Base-by-base conservation (phyloP, 2,797 vertebrate genomes). In the Leptodactylus fallax region DNA sequence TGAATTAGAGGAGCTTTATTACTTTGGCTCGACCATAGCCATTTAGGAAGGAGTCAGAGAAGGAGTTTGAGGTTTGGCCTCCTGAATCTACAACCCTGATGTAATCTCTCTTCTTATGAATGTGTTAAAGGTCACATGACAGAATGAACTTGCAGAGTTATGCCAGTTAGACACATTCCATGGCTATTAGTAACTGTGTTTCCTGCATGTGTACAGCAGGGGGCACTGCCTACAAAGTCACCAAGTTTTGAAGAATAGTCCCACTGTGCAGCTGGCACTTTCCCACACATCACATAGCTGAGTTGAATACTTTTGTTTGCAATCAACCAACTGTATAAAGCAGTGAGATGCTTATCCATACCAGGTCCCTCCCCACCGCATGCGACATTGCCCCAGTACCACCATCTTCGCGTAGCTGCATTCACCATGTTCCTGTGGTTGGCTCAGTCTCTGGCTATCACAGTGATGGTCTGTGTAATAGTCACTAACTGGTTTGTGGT, bases 401-500 rank as follows among this genome's bases (percentile, higher is more conserved):
- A 45, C 10, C 13, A 36, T 47, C 7, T 21, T 19, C 79, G 13
- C 19, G 53, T 53, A 21, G 55, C 60, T 0, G 45, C 58, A 19
- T 8, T 9, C 49, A 16, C 49, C 56, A 85, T 53, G 23, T 79
- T 86, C 67, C 79, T 76, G 23, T 10, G 69, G n/a, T 51, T 91
- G 16, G 79, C 51, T 53, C 89, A 87, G 78, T 80, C 81, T 23
- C 23, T 89, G 10, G 90, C 88, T 9, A 13, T 90, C 8, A 84
- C 81, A 0, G 81, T 90, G 19, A 85, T 90, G 58, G 81, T 90
- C 17, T 84, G 63, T 27, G 80, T 90, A 9, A 87, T 90, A 8
- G 60, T 90, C 21, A 80, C 85, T 23, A 90, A 90, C 71, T 90
- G 85, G 60, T 11, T 90, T 9, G 84, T 90, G 36, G 88, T 90